Percentiles rank a stretch among this genome's conserved stretches.
Evolutionary conservation across 2,888 invertebrate genomes (phyloP).

Genomic region (Metallyticus violacea): DNA sequence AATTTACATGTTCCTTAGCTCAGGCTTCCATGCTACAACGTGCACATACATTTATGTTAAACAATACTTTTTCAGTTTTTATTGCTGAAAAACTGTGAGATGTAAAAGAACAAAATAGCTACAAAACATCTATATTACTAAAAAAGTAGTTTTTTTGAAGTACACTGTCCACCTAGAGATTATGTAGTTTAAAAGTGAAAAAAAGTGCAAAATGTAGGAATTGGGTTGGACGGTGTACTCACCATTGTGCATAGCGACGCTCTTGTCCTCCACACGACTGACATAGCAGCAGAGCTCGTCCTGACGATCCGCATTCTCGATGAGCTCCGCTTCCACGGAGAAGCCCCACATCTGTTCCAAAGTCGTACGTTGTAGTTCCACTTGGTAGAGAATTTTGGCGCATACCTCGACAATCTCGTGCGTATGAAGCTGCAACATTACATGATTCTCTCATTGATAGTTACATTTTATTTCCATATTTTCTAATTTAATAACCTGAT

Average conservation of each 20-base stretch:
- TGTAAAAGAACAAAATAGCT: too few relatives aligned
- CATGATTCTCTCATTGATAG: too few relatives aligned
- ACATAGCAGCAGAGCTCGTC: slow-evolving; percentile 97
- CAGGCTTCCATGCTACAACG: too few relatives aligned
- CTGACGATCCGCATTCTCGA: slow-evolving; percentile 92
- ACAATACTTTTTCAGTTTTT: too few relatives aligned
- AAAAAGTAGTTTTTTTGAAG: too few relatives aligned
- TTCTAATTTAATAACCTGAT: neutral
- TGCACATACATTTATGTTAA: too few relatives aligned
- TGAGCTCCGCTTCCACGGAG: slow-evolving; percentile 94
- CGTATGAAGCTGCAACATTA: slow-evolving; percentile 74
- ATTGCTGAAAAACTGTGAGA: too few relatives aligned
- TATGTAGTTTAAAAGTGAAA: too few relatives aligned
- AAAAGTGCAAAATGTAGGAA: too few relatives aligned
- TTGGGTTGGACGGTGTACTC: slow-evolving; percentile 36
- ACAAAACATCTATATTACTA: too few relatives aligned
- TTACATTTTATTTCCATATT: neutral
- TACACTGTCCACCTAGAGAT: too few relatives aligned
- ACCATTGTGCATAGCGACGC: slow-evolving; percentile 96
- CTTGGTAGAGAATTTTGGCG: slow-evolving; percentile 94
- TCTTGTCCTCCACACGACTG: slow-evolving; percentile 92
- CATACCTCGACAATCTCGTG: slow-evolving; percentile 95
- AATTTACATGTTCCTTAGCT: too few relatives aligned
- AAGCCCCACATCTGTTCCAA: slow-evolving; percentile 97
- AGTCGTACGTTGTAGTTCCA: slow-evolving; percentile 85